Evolutionary conservation across 2,888 invertebrate genomes (phyloP).

Genomic region (Seladonia tumulorum): DNA sequence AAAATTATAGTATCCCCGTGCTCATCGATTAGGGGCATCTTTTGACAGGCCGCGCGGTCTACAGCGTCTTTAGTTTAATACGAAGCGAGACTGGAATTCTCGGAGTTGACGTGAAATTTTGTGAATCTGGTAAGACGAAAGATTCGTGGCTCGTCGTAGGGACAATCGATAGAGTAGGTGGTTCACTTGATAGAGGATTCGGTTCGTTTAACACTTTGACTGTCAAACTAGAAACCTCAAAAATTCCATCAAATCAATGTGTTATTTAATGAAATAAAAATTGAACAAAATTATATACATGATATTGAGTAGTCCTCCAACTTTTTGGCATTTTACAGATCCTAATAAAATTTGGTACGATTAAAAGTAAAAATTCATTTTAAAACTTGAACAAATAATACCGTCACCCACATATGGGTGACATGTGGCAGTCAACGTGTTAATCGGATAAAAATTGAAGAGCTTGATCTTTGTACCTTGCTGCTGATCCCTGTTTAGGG

Average conservation of each 20-base stretch:
- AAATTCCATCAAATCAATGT: too few species aligned
- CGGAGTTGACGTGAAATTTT: background rate
- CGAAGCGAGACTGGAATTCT: constrained; percentile 1
- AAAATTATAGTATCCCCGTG: background rate
- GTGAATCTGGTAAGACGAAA: background rate
- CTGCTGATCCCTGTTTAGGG: background rate
- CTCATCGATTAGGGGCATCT: background rate
- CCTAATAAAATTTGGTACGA: too few species aligned
- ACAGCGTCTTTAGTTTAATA: background rate
- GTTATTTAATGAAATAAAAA: too few species aligned
- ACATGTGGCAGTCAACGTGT: too few species aligned
- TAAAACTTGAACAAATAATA: too few species aligned
- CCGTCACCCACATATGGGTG: too few species aligned
- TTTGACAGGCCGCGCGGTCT: background rate
- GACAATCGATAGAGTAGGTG: background rate
- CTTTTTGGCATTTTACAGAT: too few species aligned
- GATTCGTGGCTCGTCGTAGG: background rate
- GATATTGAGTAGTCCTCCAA: too few species aligned
- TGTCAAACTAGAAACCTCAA: too few species aligned
- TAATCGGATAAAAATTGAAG: background rate
- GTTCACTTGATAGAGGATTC: background rate
- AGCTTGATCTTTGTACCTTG: background rate
- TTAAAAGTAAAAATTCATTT: too few species aligned
- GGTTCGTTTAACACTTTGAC: too few species aligned
- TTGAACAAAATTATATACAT: too few species aligned